Percentiles rank a stretch among this genome's conserved stretches.
Conservation (phyloP, 1,140 invertebrate genomes). For the Asobara japonica region DNA sequence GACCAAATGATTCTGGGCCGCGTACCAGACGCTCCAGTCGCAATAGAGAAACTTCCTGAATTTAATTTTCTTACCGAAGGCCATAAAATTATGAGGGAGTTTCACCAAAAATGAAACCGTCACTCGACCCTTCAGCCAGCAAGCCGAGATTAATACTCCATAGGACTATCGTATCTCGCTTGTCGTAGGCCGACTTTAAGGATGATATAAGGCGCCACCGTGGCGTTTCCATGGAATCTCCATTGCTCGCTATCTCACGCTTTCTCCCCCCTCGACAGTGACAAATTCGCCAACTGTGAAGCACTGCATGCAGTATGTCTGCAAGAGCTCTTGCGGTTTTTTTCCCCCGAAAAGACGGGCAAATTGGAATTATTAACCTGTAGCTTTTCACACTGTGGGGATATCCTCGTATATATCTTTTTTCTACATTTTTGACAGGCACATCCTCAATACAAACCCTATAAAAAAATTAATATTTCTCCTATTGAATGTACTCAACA, state of each 20-base stretch:
- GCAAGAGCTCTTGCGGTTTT: neutral
- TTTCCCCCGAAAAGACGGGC: neutral
- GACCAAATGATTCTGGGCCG: no score
- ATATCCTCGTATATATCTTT: no score
- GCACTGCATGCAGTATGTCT: neutral
- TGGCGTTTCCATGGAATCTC: conserved; percentile 16
- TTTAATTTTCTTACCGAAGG: neutral
- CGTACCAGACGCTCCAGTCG: no score
- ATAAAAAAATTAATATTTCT: no score
- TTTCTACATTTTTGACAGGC: no score
- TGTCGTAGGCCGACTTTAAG: conserved; percentile 19
- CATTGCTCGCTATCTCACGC: no score
- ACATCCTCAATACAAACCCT: no score
- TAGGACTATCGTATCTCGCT: neutral
- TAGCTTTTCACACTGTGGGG: neutral
- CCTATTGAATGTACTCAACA: no score
- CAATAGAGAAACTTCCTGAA: no score
- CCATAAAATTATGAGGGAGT: neutral
- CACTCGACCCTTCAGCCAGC: neutral
- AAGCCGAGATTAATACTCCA: neutral
- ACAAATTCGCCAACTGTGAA: neutral
- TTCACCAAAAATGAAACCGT: neutral
- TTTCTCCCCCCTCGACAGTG: neutral
- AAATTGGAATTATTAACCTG: neutral
- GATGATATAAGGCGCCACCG: conserved; percentile 32